Evolutionary conservation across 2,888 invertebrate species (phyloP), one percentile per base, ranked within the genome.

Genomic region (Caprella mutica): DNA sequence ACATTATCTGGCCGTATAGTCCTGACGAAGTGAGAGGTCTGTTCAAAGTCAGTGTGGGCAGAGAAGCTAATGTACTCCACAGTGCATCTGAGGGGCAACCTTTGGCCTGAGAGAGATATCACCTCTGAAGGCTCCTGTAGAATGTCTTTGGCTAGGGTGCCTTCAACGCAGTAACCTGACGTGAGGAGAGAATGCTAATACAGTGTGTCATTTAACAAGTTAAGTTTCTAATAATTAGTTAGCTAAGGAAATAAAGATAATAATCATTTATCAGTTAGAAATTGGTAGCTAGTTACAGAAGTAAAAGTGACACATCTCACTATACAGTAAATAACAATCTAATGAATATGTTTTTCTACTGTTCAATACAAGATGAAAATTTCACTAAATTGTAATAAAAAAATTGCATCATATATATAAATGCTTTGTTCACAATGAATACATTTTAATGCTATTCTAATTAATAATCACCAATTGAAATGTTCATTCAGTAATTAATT

Each of bases 31-130:
- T 96, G 94, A 46, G 92, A 91, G 0, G 97, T 99, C 76, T 94
- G 94, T 72, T 90, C 86, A 73, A 92, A 96, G 76, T 96, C 96
- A 0, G 98, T 97, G 73, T 98, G 98, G 0, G 98, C 98, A 0
- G 97, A 97, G 76, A 98, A 98, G 0, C 96, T 97, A 69, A 99
- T 98, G 74, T 99, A 98, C 74, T 97, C 94, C 0, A 98, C 96
- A 0, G 93, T 92, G 86, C 94, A 93, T 74, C 91, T 92, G 40
- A 97, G 77, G 0, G 94, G 93, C 57, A 98, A 75, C 73, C 94
- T 94, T 74, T 96, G 94, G 0, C 98, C 98, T 1, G 85, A 83
- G 82, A 97, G 84, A 0, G 96, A 85, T 0, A 86, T 84, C 55
- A 98, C 92, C 76, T 98, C 97, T 71, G 96, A 96, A 0, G 98